These are phyloP conservation scores for Heliconius himera DNA, from an alignment of 1,140 invertebrate species.

Conservation along the genomic window DNA sequence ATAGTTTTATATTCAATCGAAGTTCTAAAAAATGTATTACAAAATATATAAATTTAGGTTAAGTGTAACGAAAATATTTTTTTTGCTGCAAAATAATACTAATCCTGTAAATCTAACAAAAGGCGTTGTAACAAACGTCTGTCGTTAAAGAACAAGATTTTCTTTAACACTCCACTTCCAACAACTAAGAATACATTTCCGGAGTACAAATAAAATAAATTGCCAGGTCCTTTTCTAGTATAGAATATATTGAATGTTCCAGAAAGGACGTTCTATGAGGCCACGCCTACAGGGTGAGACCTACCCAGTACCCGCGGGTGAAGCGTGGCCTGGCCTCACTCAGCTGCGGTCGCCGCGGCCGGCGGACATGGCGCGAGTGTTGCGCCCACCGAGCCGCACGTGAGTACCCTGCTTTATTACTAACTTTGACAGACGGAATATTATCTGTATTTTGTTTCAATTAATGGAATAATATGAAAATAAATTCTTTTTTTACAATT, in stretches of 20 bases:
- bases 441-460: too few species aligned
- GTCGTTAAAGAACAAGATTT: background rate
- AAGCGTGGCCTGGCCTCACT: constrained; percentile 43
- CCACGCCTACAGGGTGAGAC: constrained; percentile 22
- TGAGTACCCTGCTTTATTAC: constrained; percentile 51
- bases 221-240: background rate
- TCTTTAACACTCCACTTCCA: background rate
- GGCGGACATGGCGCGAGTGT: constrained; percentile 72
- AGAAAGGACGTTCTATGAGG: constrained; percentile 11
- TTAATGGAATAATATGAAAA: too few species aligned
- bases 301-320: background rate
- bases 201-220: constrained; percentile 9
- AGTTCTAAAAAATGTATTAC: too few species aligned
- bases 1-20: too few species aligned
- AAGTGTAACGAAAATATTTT: too few species aligned
- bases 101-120: background rate
- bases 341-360: constrained; percentile 62
- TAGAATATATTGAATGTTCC: constrained; percentile 16
- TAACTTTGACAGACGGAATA: too few species aligned
- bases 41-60: too few species aligned
- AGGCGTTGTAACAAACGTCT: background rate
- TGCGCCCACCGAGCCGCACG: constrained; percentile 72
- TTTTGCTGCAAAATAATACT: too few species aligned
- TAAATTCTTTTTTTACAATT: too few species aligned
- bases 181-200: constrained; percentile 4